phyloP scores from a whole-genome alignment of 2,113 vertebrate genomes.

The Ahaetulla prasina region DNA sequence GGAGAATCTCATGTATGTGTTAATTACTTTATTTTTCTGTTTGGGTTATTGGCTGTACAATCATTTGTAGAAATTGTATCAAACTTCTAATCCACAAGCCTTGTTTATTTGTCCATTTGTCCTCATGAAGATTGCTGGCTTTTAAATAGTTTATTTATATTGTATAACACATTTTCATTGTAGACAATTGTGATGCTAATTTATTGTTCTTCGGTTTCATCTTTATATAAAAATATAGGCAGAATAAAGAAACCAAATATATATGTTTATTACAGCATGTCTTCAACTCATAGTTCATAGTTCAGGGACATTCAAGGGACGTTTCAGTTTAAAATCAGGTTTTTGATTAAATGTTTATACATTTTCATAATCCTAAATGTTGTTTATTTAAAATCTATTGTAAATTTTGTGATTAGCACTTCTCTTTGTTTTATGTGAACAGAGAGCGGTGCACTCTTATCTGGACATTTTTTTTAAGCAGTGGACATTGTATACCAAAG shows the following conservation, averaged over 20 bases:
- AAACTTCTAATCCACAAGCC: slow-evolving; percentile 60
- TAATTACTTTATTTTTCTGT: slow-evolving; percentile 66
- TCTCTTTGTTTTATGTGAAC: slow-evolving; percentile 68
- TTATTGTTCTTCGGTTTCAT: slow-evolving; percentile 94
- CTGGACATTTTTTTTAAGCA: slow-evolving; percentile 53
- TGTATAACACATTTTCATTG: slow-evolving; percentile 95
- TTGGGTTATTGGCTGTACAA: slow-evolving; percentile 78
- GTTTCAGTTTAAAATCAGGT: slow-evolving; percentile 70
- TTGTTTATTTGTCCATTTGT: slow-evolving; percentile 54
- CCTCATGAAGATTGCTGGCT: slow-evolving; percentile 80
- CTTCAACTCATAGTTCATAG: slow-evolving; percentile 76
- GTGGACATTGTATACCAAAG: slow-evolving; percentile 84
- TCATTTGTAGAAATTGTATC: slow-evolving; percentile 83
- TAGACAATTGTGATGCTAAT: slow-evolving; percentile 93
- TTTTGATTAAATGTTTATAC: slow-evolving; percentile 78
- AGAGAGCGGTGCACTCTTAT: slow-evolving; percentile 63
- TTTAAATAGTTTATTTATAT: slow-evolving; percentile 88
- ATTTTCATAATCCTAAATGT: slow-evolving; percentile 72
- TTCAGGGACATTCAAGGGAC: slow-evolving; percentile 76
- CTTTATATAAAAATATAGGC: slow-evolving; percentile 83
- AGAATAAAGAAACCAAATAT: slow-evolving; percentile 89
- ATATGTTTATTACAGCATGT: slow-evolving; percentile 93
- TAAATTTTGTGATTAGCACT: slow-evolving; percentile 73
- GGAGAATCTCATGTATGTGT: slow-evolving; percentile 79
- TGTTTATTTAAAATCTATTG: slow-evolving; percentile 79